Percentiles rank a stretch among this genome's conserved stretches.
These are phyloP conservation scores for Halcyon senegalensis DNA, from an alignment of 2,113 vertebrate genomes.

Conservation along the genomic window DNA sequence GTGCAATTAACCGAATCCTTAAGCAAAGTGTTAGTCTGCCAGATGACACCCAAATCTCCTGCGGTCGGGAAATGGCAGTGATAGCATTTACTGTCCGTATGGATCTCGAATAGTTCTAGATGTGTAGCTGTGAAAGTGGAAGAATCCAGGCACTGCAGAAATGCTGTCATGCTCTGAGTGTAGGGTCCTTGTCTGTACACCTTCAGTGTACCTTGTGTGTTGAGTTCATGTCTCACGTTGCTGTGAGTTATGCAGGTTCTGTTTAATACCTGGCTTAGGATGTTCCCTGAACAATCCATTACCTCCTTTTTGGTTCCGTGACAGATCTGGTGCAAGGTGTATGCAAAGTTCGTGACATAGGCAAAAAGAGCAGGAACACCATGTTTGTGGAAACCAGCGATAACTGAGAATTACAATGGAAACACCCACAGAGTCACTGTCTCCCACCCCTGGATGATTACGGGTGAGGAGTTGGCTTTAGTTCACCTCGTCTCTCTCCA, in stretches of 20 bases:
- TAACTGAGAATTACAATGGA: background rate
- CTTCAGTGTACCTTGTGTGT: background rate
- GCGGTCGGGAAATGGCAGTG: background rate
- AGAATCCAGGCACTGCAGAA: background rate
- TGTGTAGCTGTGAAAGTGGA: background rate
- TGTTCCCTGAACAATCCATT: background rate
- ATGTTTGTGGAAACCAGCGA: background rate
- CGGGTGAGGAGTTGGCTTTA: background rate
- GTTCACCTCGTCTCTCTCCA: background rate
- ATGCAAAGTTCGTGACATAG: rapidly evolving
- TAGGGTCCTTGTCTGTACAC: background rate
- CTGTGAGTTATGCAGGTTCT: background rate
- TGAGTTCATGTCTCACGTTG: background rate
- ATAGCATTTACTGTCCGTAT: too few relatives aligned
- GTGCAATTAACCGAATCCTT: background rate
- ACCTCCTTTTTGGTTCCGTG: background rate
- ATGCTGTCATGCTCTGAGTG: background rate
- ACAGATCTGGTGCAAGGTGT: background rate
- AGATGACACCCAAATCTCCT: background rate
- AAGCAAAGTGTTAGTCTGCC: background rate
- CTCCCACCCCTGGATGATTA: too few relatives aligned
- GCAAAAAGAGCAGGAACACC: background rate
- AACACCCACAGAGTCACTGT: too few relatives aligned
- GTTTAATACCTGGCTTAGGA: background rate
- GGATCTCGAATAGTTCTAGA: background rate